Base-by-base conservation (phyloP, 2,797 vertebrate genomes). In the Poeciliopsis presidionis region DNA sequence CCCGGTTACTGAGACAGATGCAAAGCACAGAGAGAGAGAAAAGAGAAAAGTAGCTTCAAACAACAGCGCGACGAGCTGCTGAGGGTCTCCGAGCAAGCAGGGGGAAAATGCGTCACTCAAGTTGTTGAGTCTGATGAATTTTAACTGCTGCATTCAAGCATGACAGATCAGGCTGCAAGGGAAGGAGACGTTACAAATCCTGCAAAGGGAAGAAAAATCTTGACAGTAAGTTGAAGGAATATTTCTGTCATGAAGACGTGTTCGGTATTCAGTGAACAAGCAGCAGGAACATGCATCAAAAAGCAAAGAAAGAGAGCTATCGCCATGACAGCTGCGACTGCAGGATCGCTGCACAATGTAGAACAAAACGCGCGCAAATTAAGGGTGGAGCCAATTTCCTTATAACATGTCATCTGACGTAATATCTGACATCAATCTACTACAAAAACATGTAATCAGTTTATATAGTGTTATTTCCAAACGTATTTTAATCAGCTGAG, bases 61-160 rank as follows among this genome's bases (percentile, higher is more conserved):
- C 79, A 80, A 53, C 76, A 75, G 75, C 39, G 57, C 73, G 63
- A 63, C 30, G 76, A 86, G 72, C 67, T 39, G 65, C 79, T n/a
- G 75, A 78, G 63, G 80, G 72, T 87, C 82, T 85, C 78, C 7
- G 53, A 80, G 81, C 74, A 69, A 51, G 75, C 47, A 76, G 71
- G 80, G 71, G 76, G 77, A 72, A 89, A 88, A 83, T 80, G 71
- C 74, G 85, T 76, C 87, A 81, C 74, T 85, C 79, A 86, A 20
- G 73, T 51, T 36, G 79, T 77, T 61, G 74, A 71, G 74, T 79
- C 36, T 80, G 77, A 88, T 85, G 41, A 73, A 81, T 86, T 89
- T 89, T 80, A 73, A 47, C 77, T 61, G 84, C 22, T 0, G 72
- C 46, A 72, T 78, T 80, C 61, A 81, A 83, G 81, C 74, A 59